Base-by-base conservation (phyloP, 2,797 vertebrate genomes). In the Dallia pectoralis region DNA sequence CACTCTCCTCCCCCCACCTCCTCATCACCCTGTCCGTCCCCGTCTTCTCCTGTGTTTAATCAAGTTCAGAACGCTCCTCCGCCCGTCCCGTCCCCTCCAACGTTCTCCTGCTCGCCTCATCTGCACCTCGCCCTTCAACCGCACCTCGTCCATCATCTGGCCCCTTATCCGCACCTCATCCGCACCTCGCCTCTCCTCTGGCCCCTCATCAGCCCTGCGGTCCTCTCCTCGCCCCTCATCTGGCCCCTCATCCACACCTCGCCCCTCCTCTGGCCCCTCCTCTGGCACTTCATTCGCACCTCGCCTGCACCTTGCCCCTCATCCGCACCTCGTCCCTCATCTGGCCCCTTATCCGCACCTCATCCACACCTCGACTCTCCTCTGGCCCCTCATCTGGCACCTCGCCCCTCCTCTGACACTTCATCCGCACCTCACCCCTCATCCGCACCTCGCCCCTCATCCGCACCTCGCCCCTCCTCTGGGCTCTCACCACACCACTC, bases 351-450 rank as follows among this genome's bases (percentile, higher is more conserved):
- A n/a, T n/a, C n/a, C n/a, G n/a, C n/a, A n/a, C n/a, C 44, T 16
- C 18, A 44, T 15, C 8, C 29, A 14, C 22, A 1, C 32, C n/a
- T 15, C n/a, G 6, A 36, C 33, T 4, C 11, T 25, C 32, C 5
- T 36, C 33, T 19, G 7, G n/a, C 8, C 0, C 32, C 32, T 4
- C 18, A 19, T 33, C 75, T 53, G 61, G 51, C 53, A 48, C 77
- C 75, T 78, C 71, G 67, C 69, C 66, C 49, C 76, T 77, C 32
- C 27, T 59, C 78, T n/a, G n/a, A n/a, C 74, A 72, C 72, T 61
- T n/a, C n/a, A n/a, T n/a, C 14, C 12, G n/a, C n/a, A n/a, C n/a
- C n/a, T n/a, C n/a, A n/a, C 32, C 22, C 22, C 9, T 67, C 66
- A 22, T 25, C 25, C 27, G 22, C 64, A 9, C 16, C 22, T 6